Conservation (phyloP, 1,140 invertebrate genomes). For the Elysia chlorotica region DNA sequence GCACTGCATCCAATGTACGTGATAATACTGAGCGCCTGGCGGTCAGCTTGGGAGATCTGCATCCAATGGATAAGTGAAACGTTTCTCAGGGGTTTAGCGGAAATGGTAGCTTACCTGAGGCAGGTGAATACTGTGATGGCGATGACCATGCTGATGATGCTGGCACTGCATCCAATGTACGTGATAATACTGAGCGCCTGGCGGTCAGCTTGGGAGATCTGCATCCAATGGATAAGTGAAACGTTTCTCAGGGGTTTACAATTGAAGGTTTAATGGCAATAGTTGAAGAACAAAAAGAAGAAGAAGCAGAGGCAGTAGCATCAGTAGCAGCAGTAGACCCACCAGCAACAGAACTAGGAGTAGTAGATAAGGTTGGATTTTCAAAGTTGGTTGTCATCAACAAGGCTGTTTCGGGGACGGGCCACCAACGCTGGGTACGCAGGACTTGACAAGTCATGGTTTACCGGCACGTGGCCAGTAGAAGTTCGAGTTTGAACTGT, state of each 20-base stretch:
- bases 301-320: background rate
- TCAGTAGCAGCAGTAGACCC: background rate
- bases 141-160: constrained; percentile 39
- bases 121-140: constrained; percentile 48
- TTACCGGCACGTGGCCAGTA: no score
- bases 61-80: no score
- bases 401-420: no score
- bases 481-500: no score
- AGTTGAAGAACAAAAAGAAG: background rate
- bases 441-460: no score
- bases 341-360: background rate
- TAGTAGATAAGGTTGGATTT: background rate
- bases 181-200: constrained; percentile 45
- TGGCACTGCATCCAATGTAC: constrained; percentile 48
- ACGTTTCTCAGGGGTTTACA: background rate
- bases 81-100: no score
- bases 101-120: constrained; percentile 43
- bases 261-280: no score
- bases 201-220: constrained; percentile 29
- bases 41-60: constrained; percentile 30
- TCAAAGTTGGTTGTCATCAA: background rate
- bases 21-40: constrained; percentile 40
- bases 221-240: background rate
- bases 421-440: no score
- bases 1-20: constrained; percentile 50